phyloP scores from a whole-genome alignment of 2,113 vertebrate genomes.

The Corythornis madagascariensis region DNA sequence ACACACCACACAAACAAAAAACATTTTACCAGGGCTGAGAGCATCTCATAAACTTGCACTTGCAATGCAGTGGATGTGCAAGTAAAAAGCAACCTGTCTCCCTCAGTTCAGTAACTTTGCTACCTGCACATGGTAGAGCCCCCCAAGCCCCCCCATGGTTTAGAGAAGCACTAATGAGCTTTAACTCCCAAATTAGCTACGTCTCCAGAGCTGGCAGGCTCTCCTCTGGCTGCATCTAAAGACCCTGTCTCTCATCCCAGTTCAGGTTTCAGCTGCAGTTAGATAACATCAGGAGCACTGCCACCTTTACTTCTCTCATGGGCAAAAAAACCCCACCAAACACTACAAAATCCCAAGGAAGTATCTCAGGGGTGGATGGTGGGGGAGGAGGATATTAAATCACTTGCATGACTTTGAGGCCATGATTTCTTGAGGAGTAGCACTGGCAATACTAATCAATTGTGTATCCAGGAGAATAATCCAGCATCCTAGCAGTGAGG shows the following conservation, averaged over 20 bases:
- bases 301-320: not conserved
- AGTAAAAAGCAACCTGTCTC: not conserved
- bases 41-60: not conserved
- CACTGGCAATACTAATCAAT: not conserved
- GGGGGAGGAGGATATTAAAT: not conserved
- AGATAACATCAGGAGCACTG: not conserved
- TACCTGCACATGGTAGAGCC: accelerated
- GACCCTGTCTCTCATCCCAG: too few relatives aligned
- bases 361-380: too few relatives aligned
- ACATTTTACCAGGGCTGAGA: accelerated
- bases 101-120: not conserved
- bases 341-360: not conserved
- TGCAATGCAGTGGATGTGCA: accelerated
- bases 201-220: not conserved
- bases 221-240: not conserved
- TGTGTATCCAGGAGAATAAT: not conserved
- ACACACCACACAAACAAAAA: not conserved
- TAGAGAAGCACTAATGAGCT: not conserved
- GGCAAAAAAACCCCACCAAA: too few relatives aligned
- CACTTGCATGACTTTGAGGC: not conserved
- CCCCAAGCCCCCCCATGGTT: accelerated
- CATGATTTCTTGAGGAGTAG: not conserved
- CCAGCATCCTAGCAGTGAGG: not conserved
- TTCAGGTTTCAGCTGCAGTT: not conserved
- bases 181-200: not conserved